Evolutionary conservation across 2,888 invertebrate genomes (phyloP).

Genomic region (Dryomyza anilis): DNA sequence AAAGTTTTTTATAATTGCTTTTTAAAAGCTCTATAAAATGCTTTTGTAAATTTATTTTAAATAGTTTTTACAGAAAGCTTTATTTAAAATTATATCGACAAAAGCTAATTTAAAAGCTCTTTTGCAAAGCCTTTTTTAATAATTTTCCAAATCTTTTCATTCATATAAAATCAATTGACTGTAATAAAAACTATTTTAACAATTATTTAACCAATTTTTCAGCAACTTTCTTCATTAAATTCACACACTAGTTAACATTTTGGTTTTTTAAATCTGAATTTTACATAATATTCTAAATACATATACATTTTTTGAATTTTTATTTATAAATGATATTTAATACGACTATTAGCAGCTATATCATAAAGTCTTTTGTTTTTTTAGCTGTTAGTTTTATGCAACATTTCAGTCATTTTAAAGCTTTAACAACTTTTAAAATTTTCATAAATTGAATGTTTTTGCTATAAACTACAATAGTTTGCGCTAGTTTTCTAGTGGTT

Average conservation of each 20-base stretch:
- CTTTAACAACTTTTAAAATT: neutral
- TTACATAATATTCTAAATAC: no score
- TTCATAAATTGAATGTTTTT: neutral
- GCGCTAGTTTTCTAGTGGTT: neutral
- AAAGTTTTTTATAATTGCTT: no score
- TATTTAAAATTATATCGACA: neutral
- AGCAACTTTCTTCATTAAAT: neutral
- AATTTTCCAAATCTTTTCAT: neutral
- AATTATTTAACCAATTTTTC: neutral
- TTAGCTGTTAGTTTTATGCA: conserved; percentile 31
- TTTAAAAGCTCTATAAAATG: no score
- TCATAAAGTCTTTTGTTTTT: neutral
- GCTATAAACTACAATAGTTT: neutral
- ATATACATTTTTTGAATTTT: no score
- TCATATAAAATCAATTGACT: neutral
- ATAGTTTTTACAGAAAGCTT: neutral
- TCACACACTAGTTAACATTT: neutral
- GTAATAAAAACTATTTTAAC: neutral
- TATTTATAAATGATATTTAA: neutral
- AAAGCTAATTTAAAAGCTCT: neutral
- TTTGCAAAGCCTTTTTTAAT: neutral
- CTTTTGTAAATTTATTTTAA: no score
- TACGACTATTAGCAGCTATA: neutral
- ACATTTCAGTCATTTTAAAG: neutral
- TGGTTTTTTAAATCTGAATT: no score